A percentile compares a stretch with the other conserved stretches of the same genome.
phyloP scores from a whole-genome alignment of 2,888 invertebrate species.

The Ethmia dodecea region DNA sequence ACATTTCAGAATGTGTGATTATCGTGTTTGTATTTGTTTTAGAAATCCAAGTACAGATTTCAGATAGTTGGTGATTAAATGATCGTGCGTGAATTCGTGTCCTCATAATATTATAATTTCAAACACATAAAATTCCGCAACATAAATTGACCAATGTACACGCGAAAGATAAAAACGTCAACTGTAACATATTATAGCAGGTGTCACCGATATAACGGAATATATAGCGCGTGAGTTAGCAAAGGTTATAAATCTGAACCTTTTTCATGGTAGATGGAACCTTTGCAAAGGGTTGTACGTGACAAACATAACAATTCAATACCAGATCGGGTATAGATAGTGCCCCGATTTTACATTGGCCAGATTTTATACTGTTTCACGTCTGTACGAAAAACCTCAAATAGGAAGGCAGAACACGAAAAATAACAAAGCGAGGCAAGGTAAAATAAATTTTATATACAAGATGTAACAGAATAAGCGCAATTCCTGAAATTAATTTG shows the following conservation, averaged over 20 bases:
- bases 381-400: too few species aligned
- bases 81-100: neutral
- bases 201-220: slow-evolving; percentile 17
- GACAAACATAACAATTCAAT: slow-evolving; percentile 21
- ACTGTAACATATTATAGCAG: slow-evolving; percentile 9
- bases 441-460: too few species aligned
- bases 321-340: slow-evolving; percentile 17
- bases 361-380: too few species aligned
- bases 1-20: too few species aligned
- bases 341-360: neutral
- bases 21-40: too few species aligned
- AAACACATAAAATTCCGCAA: slow-evolving; percentile 1
- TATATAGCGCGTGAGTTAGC: slow-evolving; percentile 20
- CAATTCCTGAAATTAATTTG: too few species aligned
- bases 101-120: neutral
- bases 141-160: slow-evolving; percentile 10
- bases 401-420: too few species aligned
- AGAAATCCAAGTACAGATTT: too few species aligned
- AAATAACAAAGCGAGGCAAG: too few species aligned
- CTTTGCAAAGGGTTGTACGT: slow-evolving; percentile 21
- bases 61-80: too few species aligned
- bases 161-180: slow-evolving; percentile 8
- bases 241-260: slow-evolving; percentile 29
- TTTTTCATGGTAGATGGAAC: slow-evolving; percentile 28
- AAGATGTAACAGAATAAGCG: too few species aligned